phyloP scores from a whole-genome alignment of 2,888 invertebrate genomes.

The Tachystola acroxantha region DNA sequence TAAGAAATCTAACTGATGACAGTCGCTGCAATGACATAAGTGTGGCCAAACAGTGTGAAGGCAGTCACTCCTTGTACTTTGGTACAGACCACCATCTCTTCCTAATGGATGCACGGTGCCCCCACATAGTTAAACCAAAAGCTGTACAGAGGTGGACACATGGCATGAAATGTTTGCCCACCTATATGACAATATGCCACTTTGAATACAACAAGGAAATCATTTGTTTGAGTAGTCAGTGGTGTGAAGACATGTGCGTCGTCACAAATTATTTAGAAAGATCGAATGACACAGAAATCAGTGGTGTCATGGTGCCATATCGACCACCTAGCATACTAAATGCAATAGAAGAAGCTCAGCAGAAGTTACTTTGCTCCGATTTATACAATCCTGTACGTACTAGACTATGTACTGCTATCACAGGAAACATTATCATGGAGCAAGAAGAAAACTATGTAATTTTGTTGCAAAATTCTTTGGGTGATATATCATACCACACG shows the following conservation, averaged over 20 bases:
- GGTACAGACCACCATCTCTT: slow-evolving; percentile 59
- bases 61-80: slow-evolving; percentile 43
- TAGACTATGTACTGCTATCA: slow-evolving; percentile 46
- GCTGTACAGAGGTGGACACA: slow-evolving; percentile 77
- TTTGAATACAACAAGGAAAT: slow-evolving; percentile 55
- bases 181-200: slow-evolving; percentile 49
- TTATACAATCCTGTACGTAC: slow-evolving; percentile 44
- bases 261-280: slow-evolving; percentile 47
- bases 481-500: slow-evolving; percentile 55
- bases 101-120: slow-evolving; percentile 50
- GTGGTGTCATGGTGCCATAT: slow-evolving; percentile 48
- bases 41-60: slow-evolving; percentile 41
- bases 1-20: slow-evolving; percentile 42
- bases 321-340: slow-evolving; percentile 52
- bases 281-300: slow-evolving; percentile 27
- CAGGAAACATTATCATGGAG: slow-evolving; percentile 43
- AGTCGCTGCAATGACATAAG: slow-evolving; percentile 47
- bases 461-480: slow-evolving; percentile 58
- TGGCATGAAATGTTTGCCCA: slow-evolving; percentile 70
- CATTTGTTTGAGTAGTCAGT: slow-evolving; percentile 56
- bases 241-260: slow-evolving; percentile 62
- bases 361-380: slow-evolving; percentile 45
- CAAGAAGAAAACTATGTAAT: slow-evolving; percentile 44
- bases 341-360: slow-evolving; percentile 42
- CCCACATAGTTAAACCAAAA: slow-evolving; percentile 30